Evolutionary conservation across 2,113 vertebrate genomes (phyloP).

Genomic region (Rafetus swinhoei): DNA sequence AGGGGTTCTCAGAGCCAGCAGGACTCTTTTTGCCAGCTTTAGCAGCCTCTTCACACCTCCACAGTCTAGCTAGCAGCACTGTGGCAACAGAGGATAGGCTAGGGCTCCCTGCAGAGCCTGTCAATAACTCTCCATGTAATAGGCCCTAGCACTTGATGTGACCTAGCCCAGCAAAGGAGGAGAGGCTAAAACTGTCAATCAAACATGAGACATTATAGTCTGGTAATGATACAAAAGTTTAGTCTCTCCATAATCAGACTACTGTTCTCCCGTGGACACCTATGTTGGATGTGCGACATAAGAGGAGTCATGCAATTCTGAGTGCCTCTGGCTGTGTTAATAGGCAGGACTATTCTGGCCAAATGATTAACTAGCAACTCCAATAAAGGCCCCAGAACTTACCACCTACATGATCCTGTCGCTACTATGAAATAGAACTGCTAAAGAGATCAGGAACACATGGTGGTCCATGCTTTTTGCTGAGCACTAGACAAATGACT

Average conservation of each 20-base stretch:
- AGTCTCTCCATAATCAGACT: not conserved
- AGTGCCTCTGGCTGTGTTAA: not conserved
- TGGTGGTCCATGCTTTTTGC: not conserved
- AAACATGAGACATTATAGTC: not conserved
- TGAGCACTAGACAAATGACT: not conserved
- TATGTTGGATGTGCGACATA: not conserved
- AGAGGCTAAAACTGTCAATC: not conserved
- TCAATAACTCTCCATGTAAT: not conserved
- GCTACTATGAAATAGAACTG: not conserved
- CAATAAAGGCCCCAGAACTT: not conserved
- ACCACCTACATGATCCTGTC: not conserved
- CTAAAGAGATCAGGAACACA: not conserved
- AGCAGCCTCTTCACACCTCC: not conserved
- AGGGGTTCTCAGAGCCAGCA: not conserved
- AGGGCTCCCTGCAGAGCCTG: not conserved
- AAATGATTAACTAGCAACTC: not conserved
- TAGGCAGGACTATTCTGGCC: not conserved
- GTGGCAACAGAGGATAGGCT: not conserved
- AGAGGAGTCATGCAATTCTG: not conserved
- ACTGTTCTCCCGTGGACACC: not conserved
- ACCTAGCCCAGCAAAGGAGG: not conserved
- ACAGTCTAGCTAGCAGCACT: not conserved
- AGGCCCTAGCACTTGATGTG: not conserved
- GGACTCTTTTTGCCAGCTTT: not conserved
- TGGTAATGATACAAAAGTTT: conserved; percentile 2